These are phyloP conservation scores for Picus viridis DNA, from an alignment of 2,797 vertebrate species.

Conservation along the genomic window DNA sequence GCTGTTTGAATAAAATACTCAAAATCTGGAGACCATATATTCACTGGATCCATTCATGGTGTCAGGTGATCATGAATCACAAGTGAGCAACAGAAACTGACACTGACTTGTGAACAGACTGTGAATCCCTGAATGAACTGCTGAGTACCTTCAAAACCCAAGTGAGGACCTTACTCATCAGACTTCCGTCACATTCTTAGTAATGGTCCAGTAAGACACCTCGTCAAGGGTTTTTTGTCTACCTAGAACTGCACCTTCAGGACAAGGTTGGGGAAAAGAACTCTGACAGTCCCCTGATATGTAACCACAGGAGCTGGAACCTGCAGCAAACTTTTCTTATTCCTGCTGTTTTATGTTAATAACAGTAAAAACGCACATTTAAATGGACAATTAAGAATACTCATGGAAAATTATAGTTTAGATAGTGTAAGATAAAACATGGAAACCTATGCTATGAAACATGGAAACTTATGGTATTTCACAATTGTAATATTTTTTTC, in stretches of 20 bases:
- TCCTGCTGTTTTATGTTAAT: not conserved
- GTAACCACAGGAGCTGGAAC: not conserved
- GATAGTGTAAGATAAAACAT: not conserved
- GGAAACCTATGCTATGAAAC: not conserved
- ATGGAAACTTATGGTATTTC: too few species aligned
- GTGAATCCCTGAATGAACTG: not conserved
- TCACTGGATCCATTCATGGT: not conserved
- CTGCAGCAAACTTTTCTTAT: not conserved
- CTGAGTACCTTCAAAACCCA: not conserved
- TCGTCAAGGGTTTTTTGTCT: not conserved
- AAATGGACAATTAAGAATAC: not conserved
- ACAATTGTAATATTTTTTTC: too few species aligned
- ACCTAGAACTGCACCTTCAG: not conserved
- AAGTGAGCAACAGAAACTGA: not conserved
- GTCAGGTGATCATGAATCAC: slow-evolving; percentile 44
- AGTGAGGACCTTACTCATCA: not conserved
- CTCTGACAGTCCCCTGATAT: not conserved
- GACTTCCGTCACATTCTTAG: not conserved
- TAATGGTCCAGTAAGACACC: not conserved
- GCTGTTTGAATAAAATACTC: slow-evolving; percentile 38
- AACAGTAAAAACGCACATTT: not conserved
- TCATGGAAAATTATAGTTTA: not conserved
- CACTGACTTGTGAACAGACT: not conserved
- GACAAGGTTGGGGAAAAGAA: not conserved
- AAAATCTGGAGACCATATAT: slow-evolving; percentile 25